Base-by-base conservation (phyloP, 2,888 invertebrate genomes). In the Caenorhabditis sulstoni region DNA sequence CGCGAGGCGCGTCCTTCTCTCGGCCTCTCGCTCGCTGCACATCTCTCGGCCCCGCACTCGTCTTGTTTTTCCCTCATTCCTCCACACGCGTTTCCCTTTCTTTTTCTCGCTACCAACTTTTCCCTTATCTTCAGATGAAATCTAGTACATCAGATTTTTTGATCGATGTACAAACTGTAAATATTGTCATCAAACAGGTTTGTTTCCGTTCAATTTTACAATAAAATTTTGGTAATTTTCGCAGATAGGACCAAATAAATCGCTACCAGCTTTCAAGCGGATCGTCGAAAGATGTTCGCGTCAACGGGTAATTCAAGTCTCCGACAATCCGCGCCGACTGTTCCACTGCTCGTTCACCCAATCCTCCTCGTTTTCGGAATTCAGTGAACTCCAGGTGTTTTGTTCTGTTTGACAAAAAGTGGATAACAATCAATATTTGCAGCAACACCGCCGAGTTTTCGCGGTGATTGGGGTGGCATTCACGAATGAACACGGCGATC, bases 371-470 rank as follows among this genome's bases (percentile, higher is more conserved):
- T 45, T 52, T 80, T 44, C 77, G 14, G 84, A 85, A 67, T 89
- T 89, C 64, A 85, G 86, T 49, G 88, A 89, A 37, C 73, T 89
- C 45, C 89, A 89, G 81, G 87, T 85, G 49, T 23, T 58, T 57
- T 73, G 59, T 62, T 22, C 1, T 8, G 20, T 11, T 44, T 2
- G 18, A 1, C 9, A 23, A 18, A 39, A 22, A 29, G n/a, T 16
- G 1, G 16, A 4, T 37, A 58, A 37, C 7, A 12, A 39, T 45
- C 22, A 9, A 23, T 41, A 22, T 47, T 74, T 83, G 55, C 41
- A 88, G 88, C 79, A 84, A 35, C 86, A 88, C 64, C 86, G 89
- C 1, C 83, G 86, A 58, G 75, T 88, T 3, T 87, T 89, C 57
- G 88, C 87, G 0, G 75, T 89, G 16, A 75, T 89, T 12, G 88